These are phyloP conservation scores for Siniperca chuatsi DNA, from an alignment of 2,113 vertebrate species.

Conservation along the genomic window DNA sequence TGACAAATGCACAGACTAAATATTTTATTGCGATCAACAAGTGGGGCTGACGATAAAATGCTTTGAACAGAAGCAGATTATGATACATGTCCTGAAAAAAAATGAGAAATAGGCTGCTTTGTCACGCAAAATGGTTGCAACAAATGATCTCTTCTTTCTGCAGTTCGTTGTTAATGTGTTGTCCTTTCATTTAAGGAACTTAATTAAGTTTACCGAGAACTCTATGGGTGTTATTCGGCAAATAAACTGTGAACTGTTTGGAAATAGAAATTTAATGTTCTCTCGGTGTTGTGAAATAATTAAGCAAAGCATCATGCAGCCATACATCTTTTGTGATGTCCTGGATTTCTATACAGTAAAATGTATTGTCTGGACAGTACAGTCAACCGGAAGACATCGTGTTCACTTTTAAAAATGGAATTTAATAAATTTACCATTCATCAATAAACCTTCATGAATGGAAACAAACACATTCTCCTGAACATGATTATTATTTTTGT, in stretches of 20 bases:
- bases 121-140: conserved; percentile 42
- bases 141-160: conserved; percentile 38
- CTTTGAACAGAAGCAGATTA: conserved; percentile 21
- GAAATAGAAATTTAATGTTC: conserved; percentile 43
- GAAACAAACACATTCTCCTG: conserved; percentile 86
- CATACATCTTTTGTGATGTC: conserved; percentile 33
- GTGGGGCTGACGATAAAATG: conserved; percentile 60
- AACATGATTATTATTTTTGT: conserved; percentile 73
- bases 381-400: conserved; percentile 27
- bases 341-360: conserved; percentile 42
- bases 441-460: conserved; percentile 89
- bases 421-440: conserved; percentile 87
- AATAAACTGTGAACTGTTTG: conserved; percentile 46
- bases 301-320: conserved; percentile 30
- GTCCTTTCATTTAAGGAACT: conserved; percentile 42
- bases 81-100: conserved; percentile 40
- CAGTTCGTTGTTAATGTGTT: conserved; percentile 34
- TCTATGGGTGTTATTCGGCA: conserved; percentile 30
- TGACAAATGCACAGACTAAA: conserved; percentile 19
- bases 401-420: conserved; percentile 75
- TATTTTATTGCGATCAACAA: conserved; percentile 68
- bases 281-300: conserved; percentile 46
- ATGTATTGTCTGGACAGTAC: conserved; percentile 45
- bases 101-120: conserved; percentile 19
- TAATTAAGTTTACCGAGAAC: conserved; percentile 34